Conservation (phyloP, 2,888 invertebrate species). For the Drosophila yooni region DNA sequence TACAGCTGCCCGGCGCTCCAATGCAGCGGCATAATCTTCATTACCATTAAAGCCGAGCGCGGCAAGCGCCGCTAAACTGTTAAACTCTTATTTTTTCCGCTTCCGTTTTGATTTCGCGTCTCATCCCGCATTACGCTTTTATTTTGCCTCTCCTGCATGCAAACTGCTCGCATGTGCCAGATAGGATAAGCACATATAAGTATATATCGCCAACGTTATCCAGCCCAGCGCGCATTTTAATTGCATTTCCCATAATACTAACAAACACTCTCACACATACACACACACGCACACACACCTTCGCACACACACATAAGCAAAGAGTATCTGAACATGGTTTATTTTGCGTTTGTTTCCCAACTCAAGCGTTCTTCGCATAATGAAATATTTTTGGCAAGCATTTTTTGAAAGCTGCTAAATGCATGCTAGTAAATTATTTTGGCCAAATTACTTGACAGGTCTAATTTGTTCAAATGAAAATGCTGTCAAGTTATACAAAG, state of each 20-base stretch:
- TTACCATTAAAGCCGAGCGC: constrained; percentile 73
- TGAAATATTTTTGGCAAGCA: constrained; percentile 48
- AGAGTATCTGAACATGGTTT: constrained; percentile 16
- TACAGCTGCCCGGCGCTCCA: constrained; percentile 33
- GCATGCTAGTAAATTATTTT: constrained; percentile 15
- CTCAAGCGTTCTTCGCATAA: constrained; percentile 42
- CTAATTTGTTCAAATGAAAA: neutral
- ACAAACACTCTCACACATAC: constrained; percentile 11
- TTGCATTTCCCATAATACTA: constrained; percentile 62
- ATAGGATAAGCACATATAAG: constrained; percentile 50
- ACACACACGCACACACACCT: constrained; percentile 1
- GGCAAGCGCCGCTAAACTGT: constrained; percentile 69
- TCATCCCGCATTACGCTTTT: neutral
- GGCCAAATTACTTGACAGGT: neutral
- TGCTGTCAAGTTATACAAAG: neutral
- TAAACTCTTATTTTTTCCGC: constrained; percentile 57
- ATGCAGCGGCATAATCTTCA: constrained; percentile 69
- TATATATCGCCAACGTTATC: constrained; percentile 55
- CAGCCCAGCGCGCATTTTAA: constrained; percentile 70
- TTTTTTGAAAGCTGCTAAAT: constrained; percentile 19
- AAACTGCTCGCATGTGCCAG: constrained; percentile 52
- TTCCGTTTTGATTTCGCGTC: constrained; percentile 56
- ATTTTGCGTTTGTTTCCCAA: constrained; percentile 33
- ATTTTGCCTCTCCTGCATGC: constrained; percentile 30
- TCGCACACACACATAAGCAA: neutral